Evolutionary conservation across 2,888 invertebrate genomes (phyloP).

Genomic region (Argyresthia albistria): DNA sequence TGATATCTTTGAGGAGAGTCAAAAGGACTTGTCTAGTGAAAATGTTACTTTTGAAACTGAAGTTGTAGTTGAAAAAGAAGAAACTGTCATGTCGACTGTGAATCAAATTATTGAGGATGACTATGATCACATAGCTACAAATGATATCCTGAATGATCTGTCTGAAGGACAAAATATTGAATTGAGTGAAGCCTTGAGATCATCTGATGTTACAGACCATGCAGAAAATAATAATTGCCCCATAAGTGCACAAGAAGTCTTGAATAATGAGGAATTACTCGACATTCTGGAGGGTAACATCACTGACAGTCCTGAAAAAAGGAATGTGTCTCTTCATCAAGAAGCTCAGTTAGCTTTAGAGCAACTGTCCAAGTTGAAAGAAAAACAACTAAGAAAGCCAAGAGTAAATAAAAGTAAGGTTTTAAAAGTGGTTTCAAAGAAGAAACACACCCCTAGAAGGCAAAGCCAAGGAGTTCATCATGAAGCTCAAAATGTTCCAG

Average conservation of each 20-base stretch:
- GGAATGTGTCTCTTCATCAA: constrained; percentile 6
- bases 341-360: constrained; percentile 49
- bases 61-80: constrained; percentile 42
- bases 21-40: constrained; percentile 13
- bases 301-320: constrained; percentile 1
- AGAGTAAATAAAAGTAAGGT: neutral
- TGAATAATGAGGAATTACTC: constrained; percentile 59
- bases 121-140: constrained; percentile 19
- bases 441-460: neutral
- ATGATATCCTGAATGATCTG: constrained; percentile 41
- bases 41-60: constrained; percentile 52
- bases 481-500: neutral
- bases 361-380: constrained; percentile 44
- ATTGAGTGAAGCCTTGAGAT: constrained; percentile 48
- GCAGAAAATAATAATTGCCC: constrained; percentile 47
- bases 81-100: neutral
- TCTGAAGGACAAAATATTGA: constrained; percentile 47
- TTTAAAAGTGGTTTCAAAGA: constrained; percentile 3
- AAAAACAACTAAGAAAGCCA: constrained; percentile 10
- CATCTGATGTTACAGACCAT: constrained; percentile 41
- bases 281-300: constrained; percentile 58
- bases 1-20: too few relatives aligned
- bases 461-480: neutral
- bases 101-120: constrained; percentile 34
- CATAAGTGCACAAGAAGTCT: constrained; percentile 42